Evolutionary conservation across 2,797 vertebrate genomes (phyloP).

Genomic region (Lepus townsendii): DNA sequence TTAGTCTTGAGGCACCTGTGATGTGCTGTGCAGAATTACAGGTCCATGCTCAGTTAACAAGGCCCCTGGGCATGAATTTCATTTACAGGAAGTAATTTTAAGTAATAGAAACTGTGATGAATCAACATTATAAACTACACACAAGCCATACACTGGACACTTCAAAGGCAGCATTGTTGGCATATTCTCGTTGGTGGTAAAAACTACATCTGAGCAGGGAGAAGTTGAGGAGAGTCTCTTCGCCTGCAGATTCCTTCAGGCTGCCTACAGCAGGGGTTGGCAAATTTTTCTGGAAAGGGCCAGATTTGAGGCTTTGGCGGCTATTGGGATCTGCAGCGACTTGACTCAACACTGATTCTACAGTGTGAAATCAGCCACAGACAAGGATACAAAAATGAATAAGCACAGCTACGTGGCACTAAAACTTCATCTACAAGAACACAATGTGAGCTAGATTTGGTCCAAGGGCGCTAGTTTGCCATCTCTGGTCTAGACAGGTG

Average conservation of each 20-base stretch:
- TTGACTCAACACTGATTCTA: not conserved
- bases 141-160: not conserved
- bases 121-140: slow-evolving; percentile 16
- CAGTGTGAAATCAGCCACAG: not conserved
- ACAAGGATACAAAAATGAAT: not conserved
- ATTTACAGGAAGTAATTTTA: slow-evolving; percentile 68
- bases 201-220: not conserved
- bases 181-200: not conserved
- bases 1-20: slow-evolving; percentile 77
- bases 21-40: slow-evolving; percentile 58
- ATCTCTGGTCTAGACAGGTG: not conserved
- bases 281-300: slow-evolving; percentile 30
- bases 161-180: slow-evolving; percentile 34
- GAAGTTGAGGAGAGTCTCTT: slow-evolving; percentile 22
- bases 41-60: slow-evolving; percentile 39
- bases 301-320: slow-evolving; percentile 28
- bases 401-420: not conserved
- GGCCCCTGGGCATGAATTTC: slow-evolving; percentile 12
- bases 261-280: not conserved
- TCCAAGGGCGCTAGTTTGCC: not conserved
- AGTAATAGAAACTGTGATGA: slow-evolving; percentile 64
- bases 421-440: slow-evolving; percentile 38
- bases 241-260: slow-evolving; percentile 40
- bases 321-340: not conserved
- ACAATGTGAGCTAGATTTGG: slow-evolving; percentile 10